Evolutionary conservation across 2,888 invertebrate species (phyloP).

Genomic region (Eupithecia subumbrata): DNA sequence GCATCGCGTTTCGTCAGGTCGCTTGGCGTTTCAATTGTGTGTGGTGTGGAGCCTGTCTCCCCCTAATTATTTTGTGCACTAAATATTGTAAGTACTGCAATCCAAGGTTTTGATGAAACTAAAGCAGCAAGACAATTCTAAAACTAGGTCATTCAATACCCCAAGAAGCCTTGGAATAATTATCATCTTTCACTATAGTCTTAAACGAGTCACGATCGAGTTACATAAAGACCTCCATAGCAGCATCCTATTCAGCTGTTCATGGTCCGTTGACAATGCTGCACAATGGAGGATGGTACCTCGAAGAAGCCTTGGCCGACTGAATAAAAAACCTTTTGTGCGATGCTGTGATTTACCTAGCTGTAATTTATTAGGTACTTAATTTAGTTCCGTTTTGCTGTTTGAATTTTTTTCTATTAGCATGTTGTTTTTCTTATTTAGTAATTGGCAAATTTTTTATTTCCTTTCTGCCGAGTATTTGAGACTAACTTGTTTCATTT

Average conservation of each 20-base stretch:
- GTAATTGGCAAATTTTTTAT: not conserved
- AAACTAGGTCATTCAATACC: not conserved
- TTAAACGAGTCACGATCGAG: constrained; percentile 16
- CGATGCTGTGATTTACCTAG: not conserved
- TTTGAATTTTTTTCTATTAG: not conserved
- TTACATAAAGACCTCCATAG: constrained; percentile 14
- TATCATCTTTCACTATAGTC: constrained; percentile 8
- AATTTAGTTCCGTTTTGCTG: not conserved
- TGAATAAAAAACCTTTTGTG: constrained; percentile 39
- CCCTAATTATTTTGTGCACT: not conserved
- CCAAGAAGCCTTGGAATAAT: constrained; percentile 8
- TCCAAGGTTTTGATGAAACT: not conserved
- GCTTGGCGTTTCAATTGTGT: too few relatives aligned
- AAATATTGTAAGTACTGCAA: not conserved
- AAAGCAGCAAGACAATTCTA: not conserved
- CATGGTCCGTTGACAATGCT: constrained; percentile 55
- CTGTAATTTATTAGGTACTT: not conserved
- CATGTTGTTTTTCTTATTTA: not conserved
- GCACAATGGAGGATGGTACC: constrained; percentile 56
- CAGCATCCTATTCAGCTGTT: constrained; percentile 53
- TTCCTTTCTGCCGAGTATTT: not conserved
- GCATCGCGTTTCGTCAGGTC: too few relatives aligned
- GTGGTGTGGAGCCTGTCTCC: not conserved
- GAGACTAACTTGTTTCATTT: not conserved
- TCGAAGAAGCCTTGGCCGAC: constrained; percentile 55